These are phyloP conservation scores for Aegotheles bennettii DNA, from an alignment of 2,113 vertebrate genomes.

Conservation along the genomic window DNA sequence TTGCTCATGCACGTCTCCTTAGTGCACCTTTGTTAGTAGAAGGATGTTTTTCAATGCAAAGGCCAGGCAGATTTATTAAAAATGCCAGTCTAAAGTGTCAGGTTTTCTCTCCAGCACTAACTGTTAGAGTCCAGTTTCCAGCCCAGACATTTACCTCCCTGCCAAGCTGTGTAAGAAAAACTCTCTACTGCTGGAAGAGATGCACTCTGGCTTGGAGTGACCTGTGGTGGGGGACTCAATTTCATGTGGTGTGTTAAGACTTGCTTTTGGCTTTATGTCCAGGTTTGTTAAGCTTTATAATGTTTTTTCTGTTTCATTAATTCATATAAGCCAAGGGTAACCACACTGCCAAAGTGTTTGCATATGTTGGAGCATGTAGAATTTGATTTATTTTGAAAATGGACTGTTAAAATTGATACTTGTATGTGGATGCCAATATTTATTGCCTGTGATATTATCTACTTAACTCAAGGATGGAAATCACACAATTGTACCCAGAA, in stretches of 20 bases:
- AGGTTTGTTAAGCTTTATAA: background rate
- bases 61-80: background rate
- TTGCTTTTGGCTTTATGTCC: background rate
- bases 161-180: background rate
- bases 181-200: background rate
- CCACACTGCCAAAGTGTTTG: background rate
- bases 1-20: background rate
- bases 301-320: background rate
- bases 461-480: background rate
- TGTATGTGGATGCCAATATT: background rate
- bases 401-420: background rate
- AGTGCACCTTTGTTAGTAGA: background rate
- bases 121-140: background rate
- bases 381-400: background rate
- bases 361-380: background rate
- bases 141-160: background rate
- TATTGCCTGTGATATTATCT: background rate
- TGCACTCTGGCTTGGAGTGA: background rate
- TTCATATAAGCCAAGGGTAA: background rate
- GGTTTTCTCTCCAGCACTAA: background rate
- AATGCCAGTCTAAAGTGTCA: background rate
- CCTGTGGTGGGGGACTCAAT: background rate
- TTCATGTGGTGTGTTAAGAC: background rate
- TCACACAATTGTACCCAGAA: background rate
- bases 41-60: background rate